phyloP scores from a whole-genome alignment of 35 echinoderm and acorn worm genomes.

The Lytechinus pictus region DNA sequence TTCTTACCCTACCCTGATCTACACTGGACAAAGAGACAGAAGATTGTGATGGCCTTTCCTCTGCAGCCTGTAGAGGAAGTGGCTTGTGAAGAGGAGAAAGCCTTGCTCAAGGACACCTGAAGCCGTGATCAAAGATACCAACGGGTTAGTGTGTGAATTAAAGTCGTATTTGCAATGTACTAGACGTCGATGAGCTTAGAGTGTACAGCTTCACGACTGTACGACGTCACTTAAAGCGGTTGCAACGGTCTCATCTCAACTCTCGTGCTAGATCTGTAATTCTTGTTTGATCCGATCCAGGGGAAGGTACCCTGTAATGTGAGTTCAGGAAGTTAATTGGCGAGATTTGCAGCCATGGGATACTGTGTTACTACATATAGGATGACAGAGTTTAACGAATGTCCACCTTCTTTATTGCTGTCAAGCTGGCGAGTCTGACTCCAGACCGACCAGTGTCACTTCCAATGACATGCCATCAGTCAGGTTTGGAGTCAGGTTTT shows the following conservation, averaged over 20 bases:
- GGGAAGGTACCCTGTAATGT: neutral
- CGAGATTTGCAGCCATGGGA: neutral
- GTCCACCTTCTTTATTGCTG: too few species aligned
- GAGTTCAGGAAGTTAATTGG: neutral
- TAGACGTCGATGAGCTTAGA: neutral
- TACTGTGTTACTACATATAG: neutral
- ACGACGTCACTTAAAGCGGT: neutral
- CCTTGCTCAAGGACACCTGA: conserved; percentile 33
- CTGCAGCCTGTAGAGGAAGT: neutral
- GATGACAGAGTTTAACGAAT: neutral
- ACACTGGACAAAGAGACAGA: conserved; percentile 75
- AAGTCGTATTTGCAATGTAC: neutral
- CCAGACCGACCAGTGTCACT: too few species aligned
- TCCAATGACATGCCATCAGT: too few species aligned
- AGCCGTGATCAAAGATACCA: neutral
- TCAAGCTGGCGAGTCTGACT: too few species aligned
- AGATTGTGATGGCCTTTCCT: conserved; percentile 42
- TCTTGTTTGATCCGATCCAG: neutral
- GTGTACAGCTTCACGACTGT: neutral
- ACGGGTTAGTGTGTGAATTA: neutral
- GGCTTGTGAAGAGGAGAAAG: conserved; percentile 17
- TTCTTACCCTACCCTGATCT: conserved; percentile 75
- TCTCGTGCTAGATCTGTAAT: neutral
- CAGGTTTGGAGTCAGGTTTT: too few species aligned
- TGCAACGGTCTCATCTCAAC: neutral